Percentiles rank a stretch among this genome's conserved stretches.
These are phyloP conservation scores for Salarias fasciatus DNA, from an alignment of 2,797 vertebrate genomes.

Conservation along the genomic window DNA sequence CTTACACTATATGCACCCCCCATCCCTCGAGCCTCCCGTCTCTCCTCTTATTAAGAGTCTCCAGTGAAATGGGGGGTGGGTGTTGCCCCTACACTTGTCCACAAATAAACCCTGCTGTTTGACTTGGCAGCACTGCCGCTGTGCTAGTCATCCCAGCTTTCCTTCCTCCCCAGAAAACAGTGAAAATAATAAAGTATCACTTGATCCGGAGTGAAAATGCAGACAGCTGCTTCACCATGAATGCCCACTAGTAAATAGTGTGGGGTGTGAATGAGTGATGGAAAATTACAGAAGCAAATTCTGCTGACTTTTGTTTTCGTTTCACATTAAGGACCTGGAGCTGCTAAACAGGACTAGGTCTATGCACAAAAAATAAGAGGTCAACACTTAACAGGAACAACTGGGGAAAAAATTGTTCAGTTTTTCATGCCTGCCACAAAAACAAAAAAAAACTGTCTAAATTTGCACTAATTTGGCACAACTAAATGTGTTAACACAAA, in stretches of 20 bases:
- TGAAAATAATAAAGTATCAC: constrained; percentile 73
- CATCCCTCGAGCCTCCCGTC: constrained; percentile 48
- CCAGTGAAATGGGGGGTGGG: constrained; percentile 32
- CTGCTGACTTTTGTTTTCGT: constrained; percentile 43
- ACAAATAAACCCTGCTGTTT: constrained; percentile 81
- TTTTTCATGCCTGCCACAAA: no score
- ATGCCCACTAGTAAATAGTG: constrained; percentile 54
- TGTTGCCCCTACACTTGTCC: constrained; percentile 73
- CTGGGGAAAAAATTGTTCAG: no score
- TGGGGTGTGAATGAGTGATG: constrained; percentile 20
- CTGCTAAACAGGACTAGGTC: constrained; percentile 13
- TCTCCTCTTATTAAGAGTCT: constrained; percentile 64
- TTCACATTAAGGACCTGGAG: constrained; percentile 26
- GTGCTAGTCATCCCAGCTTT: constrained; percentile 72
- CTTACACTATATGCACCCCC: constrained; percentile 19
- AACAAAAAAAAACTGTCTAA: no score
- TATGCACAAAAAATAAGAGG: constrained; percentile 1
- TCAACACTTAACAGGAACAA: constrained; percentile 2
- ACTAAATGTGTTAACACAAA: no score
- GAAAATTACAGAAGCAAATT: constrained; percentile 41
- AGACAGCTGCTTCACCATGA: constrained; percentile 55
- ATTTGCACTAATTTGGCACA: no score
- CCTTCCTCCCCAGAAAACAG: constrained; percentile 62
- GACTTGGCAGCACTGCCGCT: constrained; percentile 71
- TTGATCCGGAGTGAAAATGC: constrained; percentile 58